Percentiles rank a stretch among this genome's conserved stretches.
phyloP scores from a whole-genome alignment of 2,888 invertebrate species.

The Tinea semifulvella region DNA sequence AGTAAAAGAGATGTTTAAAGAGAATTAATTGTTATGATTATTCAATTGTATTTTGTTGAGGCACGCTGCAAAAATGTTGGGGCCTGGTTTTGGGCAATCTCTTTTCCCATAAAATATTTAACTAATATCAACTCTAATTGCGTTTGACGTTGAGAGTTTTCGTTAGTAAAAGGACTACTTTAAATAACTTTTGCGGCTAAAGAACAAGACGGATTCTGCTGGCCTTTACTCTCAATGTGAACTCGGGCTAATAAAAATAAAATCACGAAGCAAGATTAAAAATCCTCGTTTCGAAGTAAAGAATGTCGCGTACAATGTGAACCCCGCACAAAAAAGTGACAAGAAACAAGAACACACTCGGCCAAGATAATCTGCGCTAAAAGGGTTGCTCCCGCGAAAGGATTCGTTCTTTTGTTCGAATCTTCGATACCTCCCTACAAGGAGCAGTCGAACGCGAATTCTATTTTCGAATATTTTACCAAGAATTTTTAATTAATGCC shows the following conservation, averaged over 20 bases:
- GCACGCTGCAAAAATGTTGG: too few species aligned
- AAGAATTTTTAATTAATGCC: conserved; percentile 68
- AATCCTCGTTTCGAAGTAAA: conserved; percentile 65
- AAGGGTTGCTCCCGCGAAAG: conserved; percentile 62
- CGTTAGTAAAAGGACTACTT: too few species aligned
- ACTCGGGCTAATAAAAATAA: conserved; percentile 1
- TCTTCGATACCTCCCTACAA: conserved; percentile 57
- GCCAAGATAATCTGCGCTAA: conserved; percentile 67
- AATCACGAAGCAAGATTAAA: conserved; percentile 27
- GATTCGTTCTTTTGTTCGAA: conserved; percentile 32
- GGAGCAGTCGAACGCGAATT: conserved; percentile 46
- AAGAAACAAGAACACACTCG: conserved; percentile 57
- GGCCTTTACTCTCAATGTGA: too few species aligned
- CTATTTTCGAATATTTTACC: conserved; percentile 68
- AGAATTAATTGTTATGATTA: too few species aligned
- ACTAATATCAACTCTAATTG: too few species aligned
- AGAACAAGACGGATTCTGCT: too few species aligned
- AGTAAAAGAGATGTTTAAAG: too few species aligned
- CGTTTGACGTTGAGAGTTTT: too few species aligned
- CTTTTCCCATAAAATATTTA: too few species aligned
- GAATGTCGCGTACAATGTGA: conserved; percentile 65
- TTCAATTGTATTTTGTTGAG: too few species aligned
- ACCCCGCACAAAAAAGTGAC: conserved; percentile 60
- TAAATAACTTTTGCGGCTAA: too few species aligned
- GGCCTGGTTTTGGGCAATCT: too few species aligned